Evolutionary conservation across 2,888 invertebrate genomes (phyloP).

Genomic region (Eulithis prunata): DNA sequence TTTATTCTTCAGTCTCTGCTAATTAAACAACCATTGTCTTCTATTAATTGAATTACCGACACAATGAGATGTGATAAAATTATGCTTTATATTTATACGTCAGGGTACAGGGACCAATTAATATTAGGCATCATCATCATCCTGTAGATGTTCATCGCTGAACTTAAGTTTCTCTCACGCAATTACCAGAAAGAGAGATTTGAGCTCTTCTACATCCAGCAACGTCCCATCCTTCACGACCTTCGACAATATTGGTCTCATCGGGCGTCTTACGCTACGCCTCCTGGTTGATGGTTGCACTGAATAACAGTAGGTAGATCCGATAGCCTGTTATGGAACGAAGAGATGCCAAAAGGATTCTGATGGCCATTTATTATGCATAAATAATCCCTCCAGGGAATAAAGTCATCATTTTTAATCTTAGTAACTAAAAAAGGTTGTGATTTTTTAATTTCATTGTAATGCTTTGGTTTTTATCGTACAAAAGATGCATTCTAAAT

Average conservation of each 20-base stretch:
- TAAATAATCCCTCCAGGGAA: background rate
- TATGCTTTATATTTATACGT: conserved; percentile 25
- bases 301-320: no score
- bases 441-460: background rate
- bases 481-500: no score
- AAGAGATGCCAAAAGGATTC: background rate
- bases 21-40: conserved; percentile 46
- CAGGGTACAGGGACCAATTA: no score
- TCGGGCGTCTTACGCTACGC: no score
- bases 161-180: no score
- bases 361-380: background rate
- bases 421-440: background rate
- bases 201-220: no score
- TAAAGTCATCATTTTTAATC: background rate
- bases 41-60: conserved; percentile 39
- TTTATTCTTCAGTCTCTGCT: conserved; percentile 40
- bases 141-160: no score
- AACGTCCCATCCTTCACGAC: no score
- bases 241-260: no score
- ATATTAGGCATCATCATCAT: no score
- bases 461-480: background rate
- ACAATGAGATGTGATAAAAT: conserved; percentile 34
- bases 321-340: background rate
- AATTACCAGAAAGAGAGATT: no score
- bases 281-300: no score